Base-by-base conservation (phyloP, 2,113 vertebrate genomes). In the Phoenicopterus ruber region DNA sequence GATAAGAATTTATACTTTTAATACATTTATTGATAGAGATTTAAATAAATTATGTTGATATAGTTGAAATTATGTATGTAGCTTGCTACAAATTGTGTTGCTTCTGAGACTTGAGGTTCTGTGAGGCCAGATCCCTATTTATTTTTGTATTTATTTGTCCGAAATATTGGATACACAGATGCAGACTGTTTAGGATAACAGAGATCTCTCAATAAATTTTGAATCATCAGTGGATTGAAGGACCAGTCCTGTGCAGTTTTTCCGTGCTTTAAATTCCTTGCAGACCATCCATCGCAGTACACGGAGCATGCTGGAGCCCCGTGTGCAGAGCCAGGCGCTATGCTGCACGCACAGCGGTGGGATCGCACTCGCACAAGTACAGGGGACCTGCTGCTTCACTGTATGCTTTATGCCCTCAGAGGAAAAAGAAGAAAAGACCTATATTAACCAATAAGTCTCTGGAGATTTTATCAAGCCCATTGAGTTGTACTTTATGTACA, bases 81-180 rank as follows among this genome's bases (percentile, higher is more conserved):
- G 95, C 92, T 96, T 93, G 82, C 95, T 94, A 69, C 80, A 94
- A 58, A 61, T 72, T 96, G 87, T 86, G 93, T 96, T 91, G 93
- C 94, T 97, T 95, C 90, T 83, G 95, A 96, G 93, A 96, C 89
- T 95, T 93, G 71, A 88, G 88, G 94, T 97, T 97, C 91, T 89
- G 83, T 94, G 82, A 97, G 96, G 93, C 93, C 86, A 96, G 94
- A 96, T 90, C 92, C 92, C 93, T 98, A 98, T 97, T 98, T 98
- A 98, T 98, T 98, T 98, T 97, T 97, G 82, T 98, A 98, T 98
- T 98, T 98, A 98, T 98, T 98, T 95, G 96, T 96, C 96, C 91
- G 90, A 96, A 95, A 72, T 91, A 91, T 91, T 93, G 86, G 92
- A 91, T 88, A 70, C 9, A 29, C 88, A 88, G 91, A 87, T 69